Base-by-base conservation (phyloP, 1,140 invertebrate genomes). In the Yoshiicerus persimilis region DNA sequence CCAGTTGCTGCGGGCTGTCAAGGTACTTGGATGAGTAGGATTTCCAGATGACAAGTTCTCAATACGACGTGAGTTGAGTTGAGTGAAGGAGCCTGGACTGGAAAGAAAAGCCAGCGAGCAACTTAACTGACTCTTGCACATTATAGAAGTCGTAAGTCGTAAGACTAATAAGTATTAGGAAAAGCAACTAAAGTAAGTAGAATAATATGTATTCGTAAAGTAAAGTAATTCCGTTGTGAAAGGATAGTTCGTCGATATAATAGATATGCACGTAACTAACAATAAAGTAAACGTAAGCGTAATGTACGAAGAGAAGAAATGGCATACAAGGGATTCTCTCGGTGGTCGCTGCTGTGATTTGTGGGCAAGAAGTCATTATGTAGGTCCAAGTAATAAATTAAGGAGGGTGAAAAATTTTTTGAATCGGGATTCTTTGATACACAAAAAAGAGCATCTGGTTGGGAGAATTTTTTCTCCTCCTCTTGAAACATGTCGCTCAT, bases 321-420 rank as follows among this genome's bases (percentile, higher is more conserved):
- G 75, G 75, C 75, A 80, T 84, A 41, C 83, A 88, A 88, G 87
- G 87, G 84, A 87, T 86, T 87, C 89, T 89, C 89, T 89, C 89
- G 85, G 89, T 88, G 89, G 89, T 90, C 89, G 89, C 87, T 88
- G 77, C 85, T 86, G 87, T 90, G 89, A 90, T 90, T 90, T 90
- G 89, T 90, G 87, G 87, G 70, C 89, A 88, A 88, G 87, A 90
- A 90, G 87, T 90, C 89, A 90, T 90, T 90, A 90, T 90, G 87
- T 90, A 89, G 87, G 88, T 90, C 88, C 84, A 87, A 89, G 88
- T 89, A 88, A 88, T 89, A 90, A 90, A 89, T 90, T 89, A 90
- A 90, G 89, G 88, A 90, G 89, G 89, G 89, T 90, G 89, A 90
- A 88, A 88, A 90, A 87, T 89, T 89, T 80, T 89, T 89, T 86